Evolutionary conservation across 2,888 invertebrate species (phyloP).

Genomic region (Netelia inedita): DNA sequence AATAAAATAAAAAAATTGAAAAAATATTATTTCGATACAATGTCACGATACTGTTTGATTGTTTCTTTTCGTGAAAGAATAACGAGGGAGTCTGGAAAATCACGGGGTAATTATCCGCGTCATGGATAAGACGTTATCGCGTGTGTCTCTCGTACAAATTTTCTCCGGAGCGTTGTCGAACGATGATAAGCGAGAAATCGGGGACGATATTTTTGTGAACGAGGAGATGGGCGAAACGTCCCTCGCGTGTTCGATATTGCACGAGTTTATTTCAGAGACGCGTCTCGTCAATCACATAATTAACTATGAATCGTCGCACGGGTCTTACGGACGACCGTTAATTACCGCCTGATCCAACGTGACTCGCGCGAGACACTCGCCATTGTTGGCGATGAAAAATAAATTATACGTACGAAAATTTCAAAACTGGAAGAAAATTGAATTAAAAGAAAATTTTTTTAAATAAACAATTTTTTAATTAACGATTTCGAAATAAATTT

Average conservation of each 20-base stretch:
- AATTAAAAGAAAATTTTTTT: not conserved
- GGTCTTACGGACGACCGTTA: conserved; percentile 42
- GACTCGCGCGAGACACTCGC: conserved; percentile 35
- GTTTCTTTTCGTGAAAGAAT: not conserved
- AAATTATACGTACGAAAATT: not conserved
- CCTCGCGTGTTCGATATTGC: conserved; percentile 39
- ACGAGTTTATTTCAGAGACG: conserved; percentile 8
- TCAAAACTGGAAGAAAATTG: too few species aligned
- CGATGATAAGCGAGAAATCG: not conserved
- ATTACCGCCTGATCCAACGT: conserved; percentile 44
- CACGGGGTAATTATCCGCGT: not conserved
- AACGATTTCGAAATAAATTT: not conserved
- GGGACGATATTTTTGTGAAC: not conserved
- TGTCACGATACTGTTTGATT: too few species aligned
- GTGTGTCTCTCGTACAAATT: conserved; percentile 21
- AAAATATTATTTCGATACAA: too few species aligned
- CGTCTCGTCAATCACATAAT: conserved; percentile 58
- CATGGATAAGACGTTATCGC: conserved; percentile 36
- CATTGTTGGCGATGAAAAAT: not conserved
- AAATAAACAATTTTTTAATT: not conserved
- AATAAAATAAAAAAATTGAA: too few species aligned
- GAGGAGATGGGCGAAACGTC: not conserved
- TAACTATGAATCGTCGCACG: conserved; percentile 35
- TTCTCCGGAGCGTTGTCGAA: conserved; percentile 6
- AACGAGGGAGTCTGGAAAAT: not conserved